phyloP scores from a whole-genome alignment of 2,888 invertebrate genomes.

The Cremastinae sp. region DNA sequence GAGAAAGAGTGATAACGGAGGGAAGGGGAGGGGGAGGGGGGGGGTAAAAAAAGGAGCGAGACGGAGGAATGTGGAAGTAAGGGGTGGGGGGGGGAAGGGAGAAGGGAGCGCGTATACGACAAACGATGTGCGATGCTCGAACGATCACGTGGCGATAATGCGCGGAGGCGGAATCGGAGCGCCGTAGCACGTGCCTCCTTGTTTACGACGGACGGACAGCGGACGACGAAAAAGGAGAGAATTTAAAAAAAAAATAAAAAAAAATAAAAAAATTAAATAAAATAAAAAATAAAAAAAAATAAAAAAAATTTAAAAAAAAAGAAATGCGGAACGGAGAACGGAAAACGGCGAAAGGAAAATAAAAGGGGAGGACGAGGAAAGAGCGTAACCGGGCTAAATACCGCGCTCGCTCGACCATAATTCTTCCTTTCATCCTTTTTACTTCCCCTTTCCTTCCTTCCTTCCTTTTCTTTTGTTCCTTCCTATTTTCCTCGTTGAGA shows the following conservation, averaged over 20 bases:
- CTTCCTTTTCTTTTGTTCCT: conserved; percentile 9
- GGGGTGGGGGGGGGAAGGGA: conserved; percentile 62
- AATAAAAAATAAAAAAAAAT: too few species aligned
- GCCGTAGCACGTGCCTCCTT: conserved; percentile 25
- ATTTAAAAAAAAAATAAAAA: too few species aligned
- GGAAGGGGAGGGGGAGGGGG: neutral
- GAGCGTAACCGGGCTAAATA: conserved; percentile 4
- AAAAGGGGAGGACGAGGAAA: neutral
- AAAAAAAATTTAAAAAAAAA: too few species aligned
- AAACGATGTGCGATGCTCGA: conserved; percentile 35
- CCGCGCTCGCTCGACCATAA: conserved; percentile 31
- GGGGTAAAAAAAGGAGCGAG: neutral
- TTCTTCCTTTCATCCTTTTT: conserved; percentile 28
- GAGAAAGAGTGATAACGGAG: too few species aligned
- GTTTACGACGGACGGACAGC: too few species aligned
- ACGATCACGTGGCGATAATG: conserved; percentile 45
- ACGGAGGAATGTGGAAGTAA: neutral
- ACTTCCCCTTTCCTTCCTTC: conserved; percentile 45
- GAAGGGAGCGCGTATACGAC: conserved; percentile 24
- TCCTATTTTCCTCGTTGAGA: conserved; percentile 2
- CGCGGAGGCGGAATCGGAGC: conserved; percentile 47
- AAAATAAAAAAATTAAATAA: too few species aligned
- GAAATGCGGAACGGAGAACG: too few species aligned
- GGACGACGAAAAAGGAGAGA: too few species aligned
- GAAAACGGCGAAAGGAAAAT: neutral